phyloP scores from a whole-genome alignment of 2,797 vertebrate species.

The Sarcoramphus papa region DNA sequence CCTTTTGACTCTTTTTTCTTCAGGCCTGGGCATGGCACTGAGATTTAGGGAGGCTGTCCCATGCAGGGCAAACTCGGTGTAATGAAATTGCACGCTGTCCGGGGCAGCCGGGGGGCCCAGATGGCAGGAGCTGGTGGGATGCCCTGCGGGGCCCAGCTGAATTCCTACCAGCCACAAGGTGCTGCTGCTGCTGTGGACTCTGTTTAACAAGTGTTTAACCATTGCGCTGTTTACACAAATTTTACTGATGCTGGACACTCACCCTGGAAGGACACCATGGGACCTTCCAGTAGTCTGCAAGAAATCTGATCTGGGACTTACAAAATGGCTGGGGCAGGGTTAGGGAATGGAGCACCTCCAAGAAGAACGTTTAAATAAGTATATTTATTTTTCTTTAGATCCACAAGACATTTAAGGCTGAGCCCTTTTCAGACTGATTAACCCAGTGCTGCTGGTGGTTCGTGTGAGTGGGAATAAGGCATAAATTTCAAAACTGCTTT shows the following conservation, averaged over 20 bases:
- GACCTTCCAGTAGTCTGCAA: not conserved
- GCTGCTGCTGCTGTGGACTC: not conserved
- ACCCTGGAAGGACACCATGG: not conserved
- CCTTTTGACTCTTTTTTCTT: not conserved
- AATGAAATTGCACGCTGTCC: not conserved
- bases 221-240: not conserved
- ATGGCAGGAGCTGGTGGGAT: not conserved
- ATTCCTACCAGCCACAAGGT: not conserved
- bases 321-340: not conserved
- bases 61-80: not conserved
- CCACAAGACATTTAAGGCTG: not conserved
- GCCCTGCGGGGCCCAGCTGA: not conserved
- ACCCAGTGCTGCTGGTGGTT: not conserved
- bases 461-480: not conserved
- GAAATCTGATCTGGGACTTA: not conserved
- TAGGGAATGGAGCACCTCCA: not conserved
- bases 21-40: not conserved
- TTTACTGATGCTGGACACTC: not conserved
- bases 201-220: not conserved
- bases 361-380: not conserved
- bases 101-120: accelerated
- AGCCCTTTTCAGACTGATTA: not conserved
- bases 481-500: constrained; percentile 8
- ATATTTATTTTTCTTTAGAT: not conserved
- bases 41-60: not conserved